Percentiles rank a stretch among this genome's conserved stretches.
phyloP scores from a whole-genome alignment of 2,888 invertebrate genomes.

The Zygogramma bicolorata region DNA sequence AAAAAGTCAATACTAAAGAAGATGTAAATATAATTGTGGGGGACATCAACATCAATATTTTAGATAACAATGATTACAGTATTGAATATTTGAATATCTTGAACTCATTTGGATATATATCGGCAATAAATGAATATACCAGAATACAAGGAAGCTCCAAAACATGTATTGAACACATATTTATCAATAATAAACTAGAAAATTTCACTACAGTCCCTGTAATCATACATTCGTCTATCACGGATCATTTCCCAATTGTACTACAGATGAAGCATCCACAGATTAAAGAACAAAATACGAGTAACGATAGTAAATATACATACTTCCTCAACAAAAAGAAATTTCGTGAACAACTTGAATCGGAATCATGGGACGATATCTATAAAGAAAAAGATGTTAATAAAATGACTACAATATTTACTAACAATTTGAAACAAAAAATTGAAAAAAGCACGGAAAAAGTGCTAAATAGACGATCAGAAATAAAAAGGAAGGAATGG shows the following conservation, averaged over 20 bases:
- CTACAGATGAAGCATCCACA: not conserved
- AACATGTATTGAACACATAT: slow-evolving; percentile 5
- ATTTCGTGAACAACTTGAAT: not conserved
- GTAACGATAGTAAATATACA: not conserved
- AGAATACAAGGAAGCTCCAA: slow-evolving; percentile 8
- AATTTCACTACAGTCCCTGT: not conserved
- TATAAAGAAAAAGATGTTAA: slow-evolving; percentile 2
- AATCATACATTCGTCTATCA: slow-evolving; percentile 1
- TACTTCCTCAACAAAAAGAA: not conserved
- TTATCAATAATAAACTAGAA: not conserved
- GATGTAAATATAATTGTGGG: not conserved
- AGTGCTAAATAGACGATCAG: not conserved
- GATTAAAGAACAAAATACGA: not conserved
- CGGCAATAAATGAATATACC: slow-evolving; percentile 6
- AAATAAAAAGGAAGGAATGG: no score
- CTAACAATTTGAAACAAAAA: not conserved
- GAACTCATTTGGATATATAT: not conserved
- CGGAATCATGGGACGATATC: not conserved
- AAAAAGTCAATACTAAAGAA: not conserved
- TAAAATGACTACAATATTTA: not conserved
- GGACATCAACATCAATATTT: not conserved
- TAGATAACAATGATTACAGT: slow-evolving; percentile 6
- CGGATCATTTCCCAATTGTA: slow-evolving; percentile 1
- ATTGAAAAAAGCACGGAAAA: not conserved
- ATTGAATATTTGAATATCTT: slow-evolving; percentile 1